Evolutionary conservation across 2,113 vertebrate species (phyloP).

Genomic region (Gulo gulo): DNA sequence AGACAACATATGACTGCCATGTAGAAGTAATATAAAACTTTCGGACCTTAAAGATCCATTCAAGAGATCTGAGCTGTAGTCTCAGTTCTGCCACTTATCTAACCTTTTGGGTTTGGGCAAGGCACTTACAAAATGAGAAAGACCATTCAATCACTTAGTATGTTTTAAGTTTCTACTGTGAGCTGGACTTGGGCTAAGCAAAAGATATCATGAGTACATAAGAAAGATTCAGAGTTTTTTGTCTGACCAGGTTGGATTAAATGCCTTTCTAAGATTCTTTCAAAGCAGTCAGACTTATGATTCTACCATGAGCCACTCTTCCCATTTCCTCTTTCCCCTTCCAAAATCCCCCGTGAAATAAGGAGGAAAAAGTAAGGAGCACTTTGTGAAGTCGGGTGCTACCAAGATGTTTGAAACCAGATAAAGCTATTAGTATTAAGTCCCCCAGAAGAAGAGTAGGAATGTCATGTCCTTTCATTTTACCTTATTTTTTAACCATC

Average conservation of each 20-base stretch:
- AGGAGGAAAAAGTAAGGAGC: background rate
- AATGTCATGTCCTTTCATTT: background rate
- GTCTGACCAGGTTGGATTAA: background rate
- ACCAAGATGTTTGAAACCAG: background rate
- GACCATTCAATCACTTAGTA: background rate
- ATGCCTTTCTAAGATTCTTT: slow-evolving; percentile 5
- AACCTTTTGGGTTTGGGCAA: background rate
- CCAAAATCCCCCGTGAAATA: background rate
- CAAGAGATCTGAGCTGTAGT: background rate
- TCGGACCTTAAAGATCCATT: background rate
- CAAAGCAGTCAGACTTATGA: background rate
- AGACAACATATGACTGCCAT: background rate
- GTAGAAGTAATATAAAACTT: background rate
- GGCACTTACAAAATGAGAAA: background rate
- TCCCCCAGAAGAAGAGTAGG: background rate
- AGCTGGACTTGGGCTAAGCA: background rate
- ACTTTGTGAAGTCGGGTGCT: background rate
- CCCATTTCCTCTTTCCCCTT: background rate
- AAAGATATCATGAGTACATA: background rate
- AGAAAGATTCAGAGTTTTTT: background rate
- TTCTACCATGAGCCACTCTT: background rate
- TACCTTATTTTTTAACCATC: background rate
- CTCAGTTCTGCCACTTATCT: background rate
- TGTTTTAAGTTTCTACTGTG: background rate
- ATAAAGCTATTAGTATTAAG: background rate